A percentile compares a stretch with the other conserved stretches of the same genome.
Evolutionary conservation across 2,797 vertebrate species (phyloP).

Genomic region (Cirrhinus mrigala): DNA sequence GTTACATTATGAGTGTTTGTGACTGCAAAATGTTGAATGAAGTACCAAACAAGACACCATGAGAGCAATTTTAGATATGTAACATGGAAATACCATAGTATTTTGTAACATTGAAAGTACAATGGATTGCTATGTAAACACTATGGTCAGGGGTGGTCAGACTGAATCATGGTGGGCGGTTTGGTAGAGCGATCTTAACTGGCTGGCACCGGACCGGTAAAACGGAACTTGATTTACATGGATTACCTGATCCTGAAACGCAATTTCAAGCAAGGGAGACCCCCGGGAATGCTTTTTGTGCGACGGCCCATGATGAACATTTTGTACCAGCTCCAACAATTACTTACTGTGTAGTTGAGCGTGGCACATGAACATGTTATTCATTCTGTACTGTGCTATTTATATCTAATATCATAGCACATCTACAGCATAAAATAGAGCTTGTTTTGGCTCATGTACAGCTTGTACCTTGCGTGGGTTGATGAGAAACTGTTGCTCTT

Average conservation of each 20-base stretch:
- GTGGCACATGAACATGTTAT: neutral
- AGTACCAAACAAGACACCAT: neutral
- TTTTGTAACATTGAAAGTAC: neutral
- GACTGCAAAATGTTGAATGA: neutral
- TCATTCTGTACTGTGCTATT: neutral
- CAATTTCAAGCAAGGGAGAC: neutral
- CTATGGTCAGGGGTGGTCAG: neutral
- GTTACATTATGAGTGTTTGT: neutral
- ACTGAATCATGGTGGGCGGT: too few relatives aligned
- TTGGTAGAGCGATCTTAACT: neutral
- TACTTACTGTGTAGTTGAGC: neutral
- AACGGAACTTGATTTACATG: neutral
- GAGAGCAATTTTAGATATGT: neutral
- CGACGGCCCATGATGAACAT: neutral
- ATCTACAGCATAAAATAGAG: neutral
- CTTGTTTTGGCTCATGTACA: neutral
- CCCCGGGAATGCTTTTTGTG: neutral
- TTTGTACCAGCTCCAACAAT: neutral
- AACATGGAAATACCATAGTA: neutral
- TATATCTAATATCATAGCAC: slow-evolving; percentile 1
- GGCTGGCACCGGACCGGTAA: neutral
- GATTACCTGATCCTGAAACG: neutral
- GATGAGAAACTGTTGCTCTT: slow-evolving; percentile 15
- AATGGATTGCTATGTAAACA: neutral
- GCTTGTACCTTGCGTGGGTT: slow-evolving; percentile 10